These are phyloP conservation scores for Ciona savignyi DNA, from an alignment of 23 tunicate species.

Conservation along the genomic window DNA sequence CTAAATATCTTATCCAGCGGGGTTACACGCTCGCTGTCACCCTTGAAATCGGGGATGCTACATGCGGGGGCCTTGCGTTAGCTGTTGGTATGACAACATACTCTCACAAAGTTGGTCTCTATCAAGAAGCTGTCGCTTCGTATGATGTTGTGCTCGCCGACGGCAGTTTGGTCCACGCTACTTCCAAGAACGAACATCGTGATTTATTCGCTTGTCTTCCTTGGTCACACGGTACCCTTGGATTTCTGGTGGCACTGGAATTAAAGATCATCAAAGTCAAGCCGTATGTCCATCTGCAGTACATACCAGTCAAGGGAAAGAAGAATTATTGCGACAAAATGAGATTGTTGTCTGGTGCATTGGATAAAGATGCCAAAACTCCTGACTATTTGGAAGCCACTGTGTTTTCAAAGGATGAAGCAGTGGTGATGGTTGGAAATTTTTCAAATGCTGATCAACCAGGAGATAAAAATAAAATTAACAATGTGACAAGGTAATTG, in stretches of 20 bases:
- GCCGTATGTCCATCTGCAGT: constrained; percentile 65
- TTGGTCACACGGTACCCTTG: constrained; percentile 87
- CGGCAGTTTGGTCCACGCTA: constrained; percentile 48
- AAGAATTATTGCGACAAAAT: constrained; percentile 61
- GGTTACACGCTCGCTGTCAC: constrained; percentile 76
- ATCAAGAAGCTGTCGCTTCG: constrained; percentile 72
- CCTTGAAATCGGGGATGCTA: constrained; percentile 77
- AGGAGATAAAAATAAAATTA: constrained; percentile 29
- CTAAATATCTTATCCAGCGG: constrained; percentile 35
- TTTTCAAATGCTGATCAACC: constrained; percentile 43
- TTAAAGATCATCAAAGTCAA: constrained; percentile 51
- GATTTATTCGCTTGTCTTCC: constrained; percentile 70
- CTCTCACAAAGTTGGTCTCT: constrained; percentile 66
- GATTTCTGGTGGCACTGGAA: constrained; percentile 74
- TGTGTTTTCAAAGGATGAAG: constrained; percentile 48
- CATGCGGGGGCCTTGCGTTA: constrained; percentile 78
- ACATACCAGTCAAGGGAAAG: constrained; percentile 61
- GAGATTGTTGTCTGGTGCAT: constrained; percentile 67
- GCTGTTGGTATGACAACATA: constrained; percentile 92
- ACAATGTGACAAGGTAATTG: constrained; percentile 51
- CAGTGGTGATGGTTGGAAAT: constrained; percentile 71
- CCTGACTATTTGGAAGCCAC: constrained; percentile 78
- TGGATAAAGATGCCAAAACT: constrained; percentile 29
- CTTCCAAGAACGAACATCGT: constrained; percentile 33
- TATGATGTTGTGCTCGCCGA: constrained; percentile 61